Evolutionary conservation across 1,140 invertebrate genomes (phyloP), one percentile per base, ranked within the genome.

Genomic region (Argopecten irradians): DNA sequence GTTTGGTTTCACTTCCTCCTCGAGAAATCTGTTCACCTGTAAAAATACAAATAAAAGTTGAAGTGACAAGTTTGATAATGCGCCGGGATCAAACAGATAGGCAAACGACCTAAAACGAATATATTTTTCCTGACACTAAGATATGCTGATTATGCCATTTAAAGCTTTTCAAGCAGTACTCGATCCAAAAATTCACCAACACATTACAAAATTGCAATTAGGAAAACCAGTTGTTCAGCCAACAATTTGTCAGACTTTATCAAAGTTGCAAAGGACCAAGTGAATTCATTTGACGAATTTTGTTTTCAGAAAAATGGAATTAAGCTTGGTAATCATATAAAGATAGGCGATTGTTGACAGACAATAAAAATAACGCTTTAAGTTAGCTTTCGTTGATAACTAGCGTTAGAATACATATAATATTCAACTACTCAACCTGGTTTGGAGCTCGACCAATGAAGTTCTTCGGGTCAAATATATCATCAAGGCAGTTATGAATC

Each of bases 381-480:
- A 39, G 5, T 86, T 43, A 22, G 8, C 14, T 19, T 9, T 36
- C 34, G 19, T 82, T 82, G 19, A 28, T 11, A n/a, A 35, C 19
- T 11, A 16, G 8, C 7, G 41, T 41, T 14, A 19, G n/a, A 86
- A 82, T 86, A 8, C 14, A 82, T 41, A n/a, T n/a, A 87, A 46
- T 84, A 55, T 19, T 35, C 8, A 19, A 0, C 83, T 16, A 39
- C 43, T 92, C 90, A 90, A 97, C 97, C 96, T 99, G 99, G 46
- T 98, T 96, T 0, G 97, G 97, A 86, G 98, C 98, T 93, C 98
- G 96, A 9, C 99, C 99, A 90, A 97, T 97, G 93, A 99, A 99
- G 0, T 98, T 98, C 5, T 95, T 96, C 0, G 98, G 97, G 94
- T 99, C 97, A 82, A 99, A 94, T 55, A 99, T 97, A 11, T 94